Evolutionary conservation across 2,888 invertebrate genomes (phyloP).

Genomic region (Harpagoxenus sublaevis): DNA sequence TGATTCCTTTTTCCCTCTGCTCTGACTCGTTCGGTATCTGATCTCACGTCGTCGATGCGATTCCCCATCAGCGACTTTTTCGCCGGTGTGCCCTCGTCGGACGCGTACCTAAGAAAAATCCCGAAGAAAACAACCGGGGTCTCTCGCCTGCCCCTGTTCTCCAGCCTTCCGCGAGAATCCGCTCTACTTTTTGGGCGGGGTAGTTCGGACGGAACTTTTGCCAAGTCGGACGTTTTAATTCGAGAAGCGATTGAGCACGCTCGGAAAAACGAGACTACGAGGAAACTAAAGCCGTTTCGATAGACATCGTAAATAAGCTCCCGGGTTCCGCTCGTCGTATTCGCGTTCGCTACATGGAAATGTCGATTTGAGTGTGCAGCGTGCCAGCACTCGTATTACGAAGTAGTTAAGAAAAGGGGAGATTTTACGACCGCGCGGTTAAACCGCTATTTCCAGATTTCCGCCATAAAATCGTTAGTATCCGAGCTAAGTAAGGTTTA

Average conservation of each 20-base stretch:
- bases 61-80: constrained; percentile 48
- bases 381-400: constrained; percentile 15
- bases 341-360: constrained; percentile 24
- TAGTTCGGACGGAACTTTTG: constrained; percentile 53
- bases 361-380: constrained; percentile 20
- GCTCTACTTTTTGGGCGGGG: constrained; percentile 18
- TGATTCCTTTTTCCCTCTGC: background rate
- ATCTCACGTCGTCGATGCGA: constrained; percentile 43
- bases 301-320: constrained; percentile 45
- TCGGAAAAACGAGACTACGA: constrained; percentile 42
- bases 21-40: constrained; percentile 3
- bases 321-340: constrained; percentile 18
- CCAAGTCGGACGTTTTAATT: constrained; percentile 59
- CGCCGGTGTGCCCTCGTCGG: constrained; percentile 8
- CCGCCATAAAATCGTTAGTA: constrained; percentile 11
- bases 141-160: constrained; percentile 4
- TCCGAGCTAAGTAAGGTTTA: background rate
- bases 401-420: constrained; percentile 28
- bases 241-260: constrained; percentile 47
- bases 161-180: constrained; percentile 9
- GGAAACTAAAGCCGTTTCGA: constrained; percentile 35
- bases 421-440: constrained; percentile 26
- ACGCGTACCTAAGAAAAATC: constrained; percentile 39
- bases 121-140: constrained; percentile 44
- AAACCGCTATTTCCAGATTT: constrained; percentile 29